Evolutionary conservation across 2,888 invertebrate species (phyloP), one percentile per base, ranked within the genome.

Genomic region (Xestia rhomboidea): DNA sequence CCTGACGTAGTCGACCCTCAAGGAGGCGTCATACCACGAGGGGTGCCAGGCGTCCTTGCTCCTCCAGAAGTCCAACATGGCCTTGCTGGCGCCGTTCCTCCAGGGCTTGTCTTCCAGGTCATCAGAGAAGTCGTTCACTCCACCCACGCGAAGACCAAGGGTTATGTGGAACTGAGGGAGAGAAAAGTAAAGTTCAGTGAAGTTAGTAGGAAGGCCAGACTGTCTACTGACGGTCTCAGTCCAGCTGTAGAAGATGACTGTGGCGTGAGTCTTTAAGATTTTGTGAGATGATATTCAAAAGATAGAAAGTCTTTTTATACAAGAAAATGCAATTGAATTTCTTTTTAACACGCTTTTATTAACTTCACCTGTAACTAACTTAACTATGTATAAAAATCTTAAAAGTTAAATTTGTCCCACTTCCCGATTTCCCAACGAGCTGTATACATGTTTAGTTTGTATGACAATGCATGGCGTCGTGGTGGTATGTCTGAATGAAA

Each of bases 121-220:
- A 88, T 98, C 98, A 0, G 97, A 96, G 91, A 98, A 98, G 92
- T 98, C 97, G 76, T 97, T 97, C 68, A 97, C 94, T 15, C 99
- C 99, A 0, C 98, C 99, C n/a, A 98, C 98, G 8, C 98, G 98
- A 7, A 98, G 96, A 21, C 98, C 99, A 41, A 99, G 92, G 0
- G 98, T 97, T 18, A 99, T 91, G 92, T 98, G 98, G 97, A 98
- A 98, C 98, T 98, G 95, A 34, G 82, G 86, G n/a, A 24, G 27
- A 24, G 3, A 44, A 46, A 54, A n/a, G n/a, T 41, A n/a, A n/a
- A 15, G n/a, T 64, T 41, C 3, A 41, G n/a, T 62, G 30, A 21
- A 11, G 62, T 34, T 21, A 60, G 18, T 34, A 1, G 30, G 18
- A 21, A 62, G 60, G 3, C 21, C 5, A n/a, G n/a, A n/a, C n/a